These are phyloP conservation scores for Pseudochirops corinnae DNA, from an alignment of 2,797 vertebrate species.

Conservation along the genomic window DNA sequence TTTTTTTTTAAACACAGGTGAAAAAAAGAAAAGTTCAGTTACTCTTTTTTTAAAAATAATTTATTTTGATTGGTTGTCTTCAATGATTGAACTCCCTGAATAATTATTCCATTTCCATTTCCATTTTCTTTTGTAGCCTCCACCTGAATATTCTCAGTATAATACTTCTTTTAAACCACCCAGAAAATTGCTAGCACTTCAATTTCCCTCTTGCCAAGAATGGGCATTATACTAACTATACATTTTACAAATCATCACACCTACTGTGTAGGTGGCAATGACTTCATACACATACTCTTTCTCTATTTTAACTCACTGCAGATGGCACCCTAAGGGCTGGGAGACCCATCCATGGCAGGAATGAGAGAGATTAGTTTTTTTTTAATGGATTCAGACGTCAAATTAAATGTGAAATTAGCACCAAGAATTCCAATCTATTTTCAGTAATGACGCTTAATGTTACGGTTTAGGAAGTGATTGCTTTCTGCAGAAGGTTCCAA, in stretches of 20 bases:
- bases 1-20: neutral
- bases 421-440: slow-evolving; percentile 70
- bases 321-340: slow-evolving; percentile 36
- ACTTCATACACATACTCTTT: slow-evolving; percentile 15
- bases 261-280: slow-evolving; percentile 39
- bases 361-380: slow-evolving; percentile 45
- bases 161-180: slow-evolving; percentile 48
- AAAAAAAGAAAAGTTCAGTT: neutral
- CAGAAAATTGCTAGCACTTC: slow-evolving; percentile 31
- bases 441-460: slow-evolving; percentile 58
- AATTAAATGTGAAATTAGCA: slow-evolving; percentile 67
- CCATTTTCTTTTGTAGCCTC: neutral
- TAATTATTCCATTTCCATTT: neutral
- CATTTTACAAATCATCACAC: slow-evolving; percentile 69
- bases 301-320: slow-evolving; percentile 24
- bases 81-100: neutral
- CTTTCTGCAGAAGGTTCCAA: slow-evolving; percentile 50
- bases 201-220: slow-evolving; percentile 37
- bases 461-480: slow-evolving; percentile 41
- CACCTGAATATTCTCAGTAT: neutral
- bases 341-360: neutral
- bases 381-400: slow-evolving; percentile 43
- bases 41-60: neutral
- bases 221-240: slow-evolving; percentile 40
- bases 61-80: neutral